Percentiles rank a stretch among this genome's conserved stretches.
Conservation (phyloP, 2,113 vertebrate species). For the Sander vitreus region DNA sequence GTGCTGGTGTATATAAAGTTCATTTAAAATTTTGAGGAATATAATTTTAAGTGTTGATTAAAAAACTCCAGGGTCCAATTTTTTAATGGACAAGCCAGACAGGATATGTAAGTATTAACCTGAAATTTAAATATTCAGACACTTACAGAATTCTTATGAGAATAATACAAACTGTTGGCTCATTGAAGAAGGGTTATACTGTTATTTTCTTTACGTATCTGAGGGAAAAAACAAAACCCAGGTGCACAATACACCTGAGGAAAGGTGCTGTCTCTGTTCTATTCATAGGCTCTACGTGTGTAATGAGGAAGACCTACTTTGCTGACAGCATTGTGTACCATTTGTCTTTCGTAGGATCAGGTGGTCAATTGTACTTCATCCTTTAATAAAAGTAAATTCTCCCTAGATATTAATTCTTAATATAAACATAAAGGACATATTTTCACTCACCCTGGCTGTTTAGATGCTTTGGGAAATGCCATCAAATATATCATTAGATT, state of each 20-base stretch:
- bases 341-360: neutral
- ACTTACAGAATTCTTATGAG: neutral
- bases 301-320: conserved; percentile 12
- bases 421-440: neutral
- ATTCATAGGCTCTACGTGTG: neutral
- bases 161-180: neutral
- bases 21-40: too few species aligned
- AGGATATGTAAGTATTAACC: neutral
- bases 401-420: neutral
- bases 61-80: neutral
- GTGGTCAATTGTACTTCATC: neutral
- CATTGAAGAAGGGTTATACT: neutral
- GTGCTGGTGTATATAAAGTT: neutral
- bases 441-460: neutral
- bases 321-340: neutral
- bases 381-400: neutral
- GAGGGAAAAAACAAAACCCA: neutral
- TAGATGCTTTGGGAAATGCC: neutral
- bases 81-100: neutral
- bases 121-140: neutral
- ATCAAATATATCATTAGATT: conserved; percentile 7
- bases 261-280: conserved; percentile 25
- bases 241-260: conserved; percentile 9
- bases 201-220: neutral
- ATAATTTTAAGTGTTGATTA: too few species aligned